These are phyloP conservation scores for Listronotus bonariensis DNA, from an alignment of 1,140 invertebrate genomes.

Conservation along the genomic window DNA sequence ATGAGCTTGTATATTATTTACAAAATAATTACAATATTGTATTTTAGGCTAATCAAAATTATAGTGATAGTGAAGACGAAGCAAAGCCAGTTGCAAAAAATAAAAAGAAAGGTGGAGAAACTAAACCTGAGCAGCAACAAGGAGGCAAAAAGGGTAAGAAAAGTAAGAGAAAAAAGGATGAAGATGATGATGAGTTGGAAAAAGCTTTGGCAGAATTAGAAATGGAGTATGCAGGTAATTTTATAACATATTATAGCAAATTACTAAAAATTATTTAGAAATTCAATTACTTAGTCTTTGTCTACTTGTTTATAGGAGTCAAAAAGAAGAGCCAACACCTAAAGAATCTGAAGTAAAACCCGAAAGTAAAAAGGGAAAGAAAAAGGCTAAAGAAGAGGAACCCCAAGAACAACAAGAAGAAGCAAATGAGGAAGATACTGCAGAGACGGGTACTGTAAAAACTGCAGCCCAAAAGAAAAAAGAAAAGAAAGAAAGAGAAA, in stretches of 20 bases:
- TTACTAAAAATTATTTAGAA: not conserved
- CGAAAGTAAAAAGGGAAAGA: conserved; percentile 25
- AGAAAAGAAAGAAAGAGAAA: conserved; percentile 85
- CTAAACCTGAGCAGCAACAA: conserved; percentile 61
- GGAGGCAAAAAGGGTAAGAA: conserved; percentile 71
- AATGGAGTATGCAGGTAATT: conserved; percentile 68
- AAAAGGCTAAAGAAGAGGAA: conserved; percentile 36
- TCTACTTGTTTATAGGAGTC: conserved; percentile 12
- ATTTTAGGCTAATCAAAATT: conserved; percentile 51
- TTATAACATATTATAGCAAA: conserved; percentile 13
- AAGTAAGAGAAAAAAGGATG: conserved; percentile 72
- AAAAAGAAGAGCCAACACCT: conserved; percentile 40
- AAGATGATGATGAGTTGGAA: conserved; percentile 84
- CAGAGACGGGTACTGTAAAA: conserved; percentile 70
- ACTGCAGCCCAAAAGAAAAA: conserved; percentile 85
- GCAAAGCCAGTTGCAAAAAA: conserved; percentile 59
- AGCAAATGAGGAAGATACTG: conserved; percentile 53
- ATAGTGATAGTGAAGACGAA: conserved; percentile 56
- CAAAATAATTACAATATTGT: no score
- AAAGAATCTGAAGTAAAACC: conserved; percentile 27
- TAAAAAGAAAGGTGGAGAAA: conserved; percentile 60
- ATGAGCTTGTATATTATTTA: no score
- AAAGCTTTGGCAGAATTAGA: conserved; percentile 80
- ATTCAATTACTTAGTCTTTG: no score
- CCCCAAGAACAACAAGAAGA: conserved; percentile 42